Percentiles rank a stretch among this genome's conserved stretches.
These are phyloP conservation scores for Callinectes sapidus DNA, from an alignment of 2,888 invertebrate genomes.

Conservation along the genomic window DNA sequence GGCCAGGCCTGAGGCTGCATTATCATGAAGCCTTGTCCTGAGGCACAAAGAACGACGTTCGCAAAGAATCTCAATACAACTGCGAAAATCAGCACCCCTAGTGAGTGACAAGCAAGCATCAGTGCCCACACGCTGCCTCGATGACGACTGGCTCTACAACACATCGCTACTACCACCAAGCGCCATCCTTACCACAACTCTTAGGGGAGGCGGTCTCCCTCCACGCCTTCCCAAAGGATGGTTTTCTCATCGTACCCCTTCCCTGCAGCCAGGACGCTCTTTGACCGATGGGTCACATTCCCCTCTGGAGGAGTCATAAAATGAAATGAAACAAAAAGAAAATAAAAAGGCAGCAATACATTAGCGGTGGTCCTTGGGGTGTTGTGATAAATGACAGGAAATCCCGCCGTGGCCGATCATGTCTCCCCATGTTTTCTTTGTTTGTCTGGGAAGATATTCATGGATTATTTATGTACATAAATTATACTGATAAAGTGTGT, in stretches of 20 bases:
- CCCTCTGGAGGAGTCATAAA: neutral
- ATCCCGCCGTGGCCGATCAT: neutral
- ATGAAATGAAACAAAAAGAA: neutral
- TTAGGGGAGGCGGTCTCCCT: neutral
- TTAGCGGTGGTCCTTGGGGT: neutral
- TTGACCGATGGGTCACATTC: neutral
- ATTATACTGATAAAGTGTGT: neutral
- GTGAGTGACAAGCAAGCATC: neutral
- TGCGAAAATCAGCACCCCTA: slow-evolving; percentile 44
- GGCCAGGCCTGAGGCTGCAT: neutral
- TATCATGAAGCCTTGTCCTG: neutral
- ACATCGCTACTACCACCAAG: neutral
- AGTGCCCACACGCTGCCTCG: neutral
- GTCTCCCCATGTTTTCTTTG: neutral
- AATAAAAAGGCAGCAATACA: neutral
- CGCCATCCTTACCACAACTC: neutral
- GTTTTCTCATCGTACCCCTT: neutral
- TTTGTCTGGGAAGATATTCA: neutral
- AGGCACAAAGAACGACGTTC: neutral
- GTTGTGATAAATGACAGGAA: neutral
- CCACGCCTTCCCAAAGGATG: neutral
- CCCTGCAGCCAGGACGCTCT: neutral
- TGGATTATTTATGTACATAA: neutral
- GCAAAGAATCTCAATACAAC: slow-evolving; percentile 54
- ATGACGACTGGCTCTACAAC: neutral